phyloP scores from a whole-genome alignment of 35 echinoderm and acorn worm species.

The Hemicentrotus pulcherrimus region DNA sequence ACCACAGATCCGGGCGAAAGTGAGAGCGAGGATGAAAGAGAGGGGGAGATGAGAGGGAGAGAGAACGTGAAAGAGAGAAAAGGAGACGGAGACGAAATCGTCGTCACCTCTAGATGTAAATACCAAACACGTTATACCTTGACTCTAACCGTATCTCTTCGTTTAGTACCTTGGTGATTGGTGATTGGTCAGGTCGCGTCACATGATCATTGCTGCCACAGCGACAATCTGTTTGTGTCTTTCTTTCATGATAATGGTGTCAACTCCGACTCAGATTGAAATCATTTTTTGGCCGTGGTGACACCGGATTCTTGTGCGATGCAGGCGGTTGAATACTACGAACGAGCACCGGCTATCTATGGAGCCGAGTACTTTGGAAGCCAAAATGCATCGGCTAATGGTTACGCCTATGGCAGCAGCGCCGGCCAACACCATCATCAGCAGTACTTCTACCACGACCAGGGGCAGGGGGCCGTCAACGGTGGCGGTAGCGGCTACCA shows the following conservation, averaged over 20 bases:
- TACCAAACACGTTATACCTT: slow-evolving; percentile 31
- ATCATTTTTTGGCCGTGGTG: slow-evolving; percentile 37
- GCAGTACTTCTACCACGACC: slow-evolving; percentile 38
- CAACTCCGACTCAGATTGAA: slow-evolving; percentile 46
- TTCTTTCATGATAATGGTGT: slow-evolving; percentile 38
- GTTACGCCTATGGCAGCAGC: slow-evolving; percentile 43
- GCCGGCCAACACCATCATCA: slow-evolving; percentile 41
- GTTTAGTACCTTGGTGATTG: background rate
- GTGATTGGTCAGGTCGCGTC: slow-evolving; percentile 20
- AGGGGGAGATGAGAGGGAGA: background rate
- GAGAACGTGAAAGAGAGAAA: background rate
- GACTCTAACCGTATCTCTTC: background rate
- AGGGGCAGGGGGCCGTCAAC: slow-evolving; percentile 14
- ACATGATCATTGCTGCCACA: slow-evolving; percentile 35
- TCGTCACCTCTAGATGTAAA: slow-evolving; percentile 48
- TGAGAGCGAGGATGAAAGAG: slow-evolving; percentile 5
- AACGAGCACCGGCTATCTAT: slow-evolving; percentile 40
- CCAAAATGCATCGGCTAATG: slow-evolving; percentile 40
- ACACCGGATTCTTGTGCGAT: slow-evolving; percentile 38
- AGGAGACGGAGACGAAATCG: slow-evolving; percentile 20
- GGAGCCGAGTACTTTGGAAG: slow-evolving; percentile 43
- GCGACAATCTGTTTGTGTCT: slow-evolving; percentile 37
- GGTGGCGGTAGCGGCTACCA: slow-evolving; percentile 27
- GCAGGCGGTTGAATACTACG: slow-evolving; percentile 47
- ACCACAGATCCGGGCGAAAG: background rate